Conservation (phyloP, 2,113 vertebrate species). For the Cromileptes altivelis region DNA sequence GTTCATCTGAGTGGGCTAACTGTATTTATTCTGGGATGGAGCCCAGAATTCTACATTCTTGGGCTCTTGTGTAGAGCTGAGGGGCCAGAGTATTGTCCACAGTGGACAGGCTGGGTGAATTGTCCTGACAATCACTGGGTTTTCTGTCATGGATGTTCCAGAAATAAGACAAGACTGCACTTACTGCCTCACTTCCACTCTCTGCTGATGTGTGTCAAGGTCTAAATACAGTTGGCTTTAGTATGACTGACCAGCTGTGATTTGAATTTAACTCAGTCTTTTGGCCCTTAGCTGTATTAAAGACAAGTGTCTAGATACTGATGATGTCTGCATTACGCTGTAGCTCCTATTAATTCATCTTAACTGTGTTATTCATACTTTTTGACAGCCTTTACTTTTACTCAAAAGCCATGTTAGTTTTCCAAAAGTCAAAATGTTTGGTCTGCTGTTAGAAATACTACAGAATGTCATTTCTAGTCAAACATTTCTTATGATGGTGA, state of each 20-base stretch:
- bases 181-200: constrained; percentile 52
- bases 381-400: not conserved
- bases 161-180: constrained; percentile 68
- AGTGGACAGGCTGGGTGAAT: constrained; percentile 43
- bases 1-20: constrained; percentile 41
- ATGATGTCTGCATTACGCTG: not conserved
- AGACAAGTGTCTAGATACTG: constrained; percentile 1
- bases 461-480: not conserved
- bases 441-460: not conserved
- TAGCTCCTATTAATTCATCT: not conserved
- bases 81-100: constrained; percentile 38
- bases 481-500: not conserved
- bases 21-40: constrained; percentile 55
- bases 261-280: constrained; percentile 29
- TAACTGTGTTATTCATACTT: constrained; percentile 1
- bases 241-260: constrained; percentile 7
- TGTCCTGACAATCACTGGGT: constrained; percentile 41
- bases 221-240: constrained; percentile 33
- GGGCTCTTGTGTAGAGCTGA: constrained; percentile 45
- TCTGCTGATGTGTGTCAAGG: constrained; percentile 40
- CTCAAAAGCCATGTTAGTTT: not conserved
- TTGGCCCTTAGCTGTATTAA: not conserved
- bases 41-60: constrained; percentile 69
- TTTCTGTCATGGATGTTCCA: constrained; percentile 58
- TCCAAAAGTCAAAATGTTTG: constrained; percentile 16